These are phyloP conservation scores for Glyphotaelius pellucidus DNA, from an alignment of 2,888 invertebrate species.

Conservation along the genomic window DNA sequence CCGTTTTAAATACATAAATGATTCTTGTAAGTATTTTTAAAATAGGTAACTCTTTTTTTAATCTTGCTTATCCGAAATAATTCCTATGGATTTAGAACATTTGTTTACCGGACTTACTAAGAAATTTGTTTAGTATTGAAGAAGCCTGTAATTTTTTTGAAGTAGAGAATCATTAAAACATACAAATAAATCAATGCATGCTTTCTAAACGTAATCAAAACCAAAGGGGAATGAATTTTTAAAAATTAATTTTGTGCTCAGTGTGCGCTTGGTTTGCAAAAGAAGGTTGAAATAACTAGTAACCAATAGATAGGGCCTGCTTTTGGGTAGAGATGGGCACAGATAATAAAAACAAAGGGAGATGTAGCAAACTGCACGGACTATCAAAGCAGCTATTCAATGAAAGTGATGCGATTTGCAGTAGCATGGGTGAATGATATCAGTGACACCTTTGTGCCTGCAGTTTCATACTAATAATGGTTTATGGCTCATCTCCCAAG, in stretches of 20 bases:
- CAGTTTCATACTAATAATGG: no score
- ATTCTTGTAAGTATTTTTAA: background rate
- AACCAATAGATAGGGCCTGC: background rate
- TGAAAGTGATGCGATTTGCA: no score
- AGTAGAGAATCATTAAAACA: background rate
- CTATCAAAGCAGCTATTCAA: no score
- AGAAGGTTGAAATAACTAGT: background rate
- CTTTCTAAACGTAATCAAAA: background rate
- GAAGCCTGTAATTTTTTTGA: background rate
- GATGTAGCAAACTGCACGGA: no score
- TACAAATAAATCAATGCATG: background rate
- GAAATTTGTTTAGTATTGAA: background rate
- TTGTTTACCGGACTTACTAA: background rate
- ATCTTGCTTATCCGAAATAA: background rate
- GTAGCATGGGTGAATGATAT: no score
- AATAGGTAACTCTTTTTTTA: background rate
- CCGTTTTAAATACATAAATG: background rate
- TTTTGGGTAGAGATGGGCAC: no score
- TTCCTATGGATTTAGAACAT: background rate
- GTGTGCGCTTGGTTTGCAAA: background rate
- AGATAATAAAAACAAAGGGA: no score
- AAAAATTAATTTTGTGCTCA: background rate
- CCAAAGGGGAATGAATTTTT: background rate
- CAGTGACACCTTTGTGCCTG: no score
- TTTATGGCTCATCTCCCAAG: no score